Conservation (phyloP, 2,888 invertebrate species). For the Abrostola triplasia region DNA sequence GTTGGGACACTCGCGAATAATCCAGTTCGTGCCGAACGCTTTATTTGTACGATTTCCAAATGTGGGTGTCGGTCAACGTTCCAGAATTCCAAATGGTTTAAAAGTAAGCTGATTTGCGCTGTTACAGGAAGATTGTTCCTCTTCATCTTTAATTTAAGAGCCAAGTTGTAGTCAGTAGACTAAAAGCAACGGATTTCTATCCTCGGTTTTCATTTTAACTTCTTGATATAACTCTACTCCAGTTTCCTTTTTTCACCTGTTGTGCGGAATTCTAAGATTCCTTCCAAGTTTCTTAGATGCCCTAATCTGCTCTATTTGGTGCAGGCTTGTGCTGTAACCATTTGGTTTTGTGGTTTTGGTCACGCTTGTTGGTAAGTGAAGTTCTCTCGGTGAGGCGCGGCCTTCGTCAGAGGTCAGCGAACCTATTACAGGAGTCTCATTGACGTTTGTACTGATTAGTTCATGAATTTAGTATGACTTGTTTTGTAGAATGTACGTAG, state of each 20-base stretch:
- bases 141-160: no score
- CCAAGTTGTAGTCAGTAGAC: no score
- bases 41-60: constrained; percentile 37
- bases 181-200: no score
- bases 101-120: constrained; percentile 3
- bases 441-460: constrained; percentile 11
- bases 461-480: neutral
- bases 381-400: constrained; percentile 25
- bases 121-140: neutral
- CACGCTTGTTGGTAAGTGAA: constrained; percentile 34
- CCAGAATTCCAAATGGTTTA: constrained; percentile 11
- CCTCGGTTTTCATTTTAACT: no score
- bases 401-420: constrained; percentile 31
- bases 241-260: no score
- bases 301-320: neutral
- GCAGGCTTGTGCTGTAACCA: constrained; percentile 10
- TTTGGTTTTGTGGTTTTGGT: constrained; percentile 48
- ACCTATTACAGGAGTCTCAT: constrained; percentile 10
- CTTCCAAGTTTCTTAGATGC: neutral
- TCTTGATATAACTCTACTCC: no score
- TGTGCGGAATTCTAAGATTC: neutral
- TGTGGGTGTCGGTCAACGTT: constrained; percentile 22
- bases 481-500: neutral
- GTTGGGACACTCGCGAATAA: constrained; percentile 44
- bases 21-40: constrained; percentile 47